These are phyloP conservation scores for Hirtodrosophila duncani DNA, from an alignment of 2,888 invertebrate species.

Conservation along the genomic window DNA sequence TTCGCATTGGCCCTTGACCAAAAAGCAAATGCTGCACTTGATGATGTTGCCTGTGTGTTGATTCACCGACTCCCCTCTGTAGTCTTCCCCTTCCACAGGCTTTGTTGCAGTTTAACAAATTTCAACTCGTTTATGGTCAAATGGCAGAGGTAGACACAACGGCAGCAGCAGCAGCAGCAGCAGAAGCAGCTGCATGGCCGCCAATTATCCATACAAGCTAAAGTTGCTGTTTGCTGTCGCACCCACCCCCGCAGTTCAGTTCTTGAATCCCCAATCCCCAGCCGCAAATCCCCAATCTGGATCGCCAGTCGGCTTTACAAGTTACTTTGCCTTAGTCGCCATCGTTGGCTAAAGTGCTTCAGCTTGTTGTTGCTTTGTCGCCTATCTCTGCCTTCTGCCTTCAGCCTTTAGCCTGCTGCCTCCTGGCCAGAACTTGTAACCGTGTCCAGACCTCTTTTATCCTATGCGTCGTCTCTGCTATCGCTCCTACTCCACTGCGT, in stretches of 20 bases:
- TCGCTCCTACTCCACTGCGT: conserved; percentile 24
- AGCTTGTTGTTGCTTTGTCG: conserved; percentile 50
- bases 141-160: conserved; percentile 70
- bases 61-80: not conserved
- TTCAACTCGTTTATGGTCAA: conserved; percentile 75
- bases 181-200: conserved; percentile 41
- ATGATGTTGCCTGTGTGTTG: conserved; percentile 31
- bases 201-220: conserved; percentile 71
- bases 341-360: conserved; percentile 54
- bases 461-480: conserved; percentile 65
- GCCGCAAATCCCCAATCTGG: conserved; percentile 13
- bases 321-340: conserved; percentile 63
- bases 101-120: conserved; percentile 63
- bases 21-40: conserved; percentile 60
- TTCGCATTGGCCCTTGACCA: conserved; percentile 48
- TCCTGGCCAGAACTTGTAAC: conserved; percentile 53
- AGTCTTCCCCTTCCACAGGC: conserved; percentile 10
- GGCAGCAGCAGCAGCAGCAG: conserved; percentile 49
- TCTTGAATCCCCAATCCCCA: conserved; percentile 31
- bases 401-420: conserved; percentile 23
- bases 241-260: conserved; percentile 35
- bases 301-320: conserved; percentile 55
- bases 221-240: conserved; percentile 32
- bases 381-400: conserved; percentile 41
- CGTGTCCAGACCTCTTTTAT: conserved; percentile 64